Percentiles rank a stretch among this genome's conserved stretches.
Conservation (phyloP, 2,113 vertebrate species). For the Apteryx owenii region DNA sequence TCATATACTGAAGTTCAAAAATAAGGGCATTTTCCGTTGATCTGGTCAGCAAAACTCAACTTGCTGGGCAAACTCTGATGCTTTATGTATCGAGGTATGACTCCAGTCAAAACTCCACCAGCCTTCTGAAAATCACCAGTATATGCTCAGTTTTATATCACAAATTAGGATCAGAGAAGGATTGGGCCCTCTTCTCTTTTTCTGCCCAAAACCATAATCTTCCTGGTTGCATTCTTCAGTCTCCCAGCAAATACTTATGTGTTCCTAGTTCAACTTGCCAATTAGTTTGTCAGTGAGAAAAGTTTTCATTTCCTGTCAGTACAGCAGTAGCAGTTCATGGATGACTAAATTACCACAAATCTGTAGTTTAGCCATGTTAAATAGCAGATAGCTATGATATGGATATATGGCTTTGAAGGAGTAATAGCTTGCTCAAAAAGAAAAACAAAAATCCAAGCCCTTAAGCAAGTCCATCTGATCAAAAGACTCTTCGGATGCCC, state of each 20-base stretch:
- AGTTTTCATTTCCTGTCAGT: neutral
- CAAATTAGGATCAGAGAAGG: neutral
- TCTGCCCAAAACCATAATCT: neutral
- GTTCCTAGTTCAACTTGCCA: neutral
- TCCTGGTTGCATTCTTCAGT: neutral
- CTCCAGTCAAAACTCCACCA: neutral
- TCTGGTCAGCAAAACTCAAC: neutral
- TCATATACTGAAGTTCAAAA: neutral
- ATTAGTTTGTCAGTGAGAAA: neutral
- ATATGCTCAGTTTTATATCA: neutral
- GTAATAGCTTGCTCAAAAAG: neutral
- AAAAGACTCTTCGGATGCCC: neutral
- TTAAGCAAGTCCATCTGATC: neutral
- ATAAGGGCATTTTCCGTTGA: neutral
- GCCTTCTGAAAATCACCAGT: neutral
- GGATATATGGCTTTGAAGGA: neutral
- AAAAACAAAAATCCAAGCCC: neutral
- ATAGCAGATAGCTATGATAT: neutral
- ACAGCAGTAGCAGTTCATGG: neutral
- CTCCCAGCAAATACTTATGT: neutral
- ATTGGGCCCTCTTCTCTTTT: neutral
- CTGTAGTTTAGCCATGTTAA: neutral
- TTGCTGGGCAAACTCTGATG: neutral
- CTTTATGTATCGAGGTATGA: neutral
- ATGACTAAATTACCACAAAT: neutral